Evolutionary conservation across 2,113 vertebrate species (phyloP).

Genomic region (Pelusios castaneus): DNA sequence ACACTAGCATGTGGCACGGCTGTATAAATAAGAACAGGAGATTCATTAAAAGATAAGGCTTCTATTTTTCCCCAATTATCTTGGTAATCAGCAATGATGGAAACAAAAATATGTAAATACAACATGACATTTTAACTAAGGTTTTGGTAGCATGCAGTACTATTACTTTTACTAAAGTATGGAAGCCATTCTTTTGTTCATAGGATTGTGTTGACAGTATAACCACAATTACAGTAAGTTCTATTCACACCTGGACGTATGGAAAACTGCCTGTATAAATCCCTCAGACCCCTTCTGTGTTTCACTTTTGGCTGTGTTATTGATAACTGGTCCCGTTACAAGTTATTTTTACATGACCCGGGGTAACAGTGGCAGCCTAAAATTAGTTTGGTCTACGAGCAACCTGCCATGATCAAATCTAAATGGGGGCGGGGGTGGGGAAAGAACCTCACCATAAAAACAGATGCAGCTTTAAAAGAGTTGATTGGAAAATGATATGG

Average conservation of each 20-base stretch:
- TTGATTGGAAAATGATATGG: neutral
- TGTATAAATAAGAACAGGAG: neutral
- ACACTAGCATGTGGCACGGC: neutral
- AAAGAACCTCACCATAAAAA: neutral
- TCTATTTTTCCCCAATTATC: neutral
- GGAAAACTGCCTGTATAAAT: neutral
- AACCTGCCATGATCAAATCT: neutral
- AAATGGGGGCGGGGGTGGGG: too few relatives aligned
- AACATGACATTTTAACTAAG: neutral
- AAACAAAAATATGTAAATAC: neutral
- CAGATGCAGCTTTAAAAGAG: fast-evolving
- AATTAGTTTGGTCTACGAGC: fast-evolving
- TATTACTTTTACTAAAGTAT: neutral
- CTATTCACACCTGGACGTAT: neutral
- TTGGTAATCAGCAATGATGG: neutral
- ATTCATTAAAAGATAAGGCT: neutral
- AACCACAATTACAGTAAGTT: conserved; percentile 13
- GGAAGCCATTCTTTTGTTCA: neutral
- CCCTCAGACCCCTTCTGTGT: neutral
- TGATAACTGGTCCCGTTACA: neutral
- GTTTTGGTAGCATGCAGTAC: neutral
- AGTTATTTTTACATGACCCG: fast-evolving
- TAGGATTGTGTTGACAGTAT: neutral
- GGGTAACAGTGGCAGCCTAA: neutral
- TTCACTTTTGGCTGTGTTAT: neutral